These are phyloP conservation scores for Corythaixoides concolor DNA, from an alignment of 2,113 vertebrate species.

Conservation along the genomic window DNA sequence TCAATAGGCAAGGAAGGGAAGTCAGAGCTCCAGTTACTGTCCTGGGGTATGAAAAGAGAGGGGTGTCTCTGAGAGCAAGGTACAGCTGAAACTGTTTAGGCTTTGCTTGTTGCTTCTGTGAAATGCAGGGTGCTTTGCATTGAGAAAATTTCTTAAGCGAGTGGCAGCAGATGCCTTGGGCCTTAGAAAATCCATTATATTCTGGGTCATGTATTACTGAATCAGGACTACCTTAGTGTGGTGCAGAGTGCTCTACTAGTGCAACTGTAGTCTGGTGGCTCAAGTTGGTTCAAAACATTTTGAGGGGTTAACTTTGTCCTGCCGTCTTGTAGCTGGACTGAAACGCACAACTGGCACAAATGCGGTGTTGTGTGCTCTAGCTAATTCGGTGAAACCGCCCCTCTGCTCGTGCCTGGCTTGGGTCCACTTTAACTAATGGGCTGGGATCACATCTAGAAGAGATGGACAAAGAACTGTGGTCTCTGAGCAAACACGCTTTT, in stretches of 20 bases:
- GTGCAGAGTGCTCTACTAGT: neutral
- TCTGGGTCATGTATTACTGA: neutral
- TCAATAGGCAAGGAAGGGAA: neutral
- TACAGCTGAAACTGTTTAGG: neutral
- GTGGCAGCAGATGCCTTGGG: neutral
- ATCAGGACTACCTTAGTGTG: neutral
- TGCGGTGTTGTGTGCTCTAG: neutral
- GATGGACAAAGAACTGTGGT: neutral
- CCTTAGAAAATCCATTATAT: neutral
- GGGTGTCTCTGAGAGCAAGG: neutral
- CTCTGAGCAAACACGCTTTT: neutral
- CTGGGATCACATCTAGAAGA: neutral
- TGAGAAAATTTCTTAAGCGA: neutral
- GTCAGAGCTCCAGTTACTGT: neutral
- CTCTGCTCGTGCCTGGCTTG: neutral
- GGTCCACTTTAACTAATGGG: neutral
- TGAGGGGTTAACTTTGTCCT: neutral
- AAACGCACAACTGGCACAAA: neutral
- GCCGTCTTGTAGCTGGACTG: neutral
- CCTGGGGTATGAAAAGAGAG: neutral
- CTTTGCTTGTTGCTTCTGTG: neutral
- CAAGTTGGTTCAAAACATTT: neutral
- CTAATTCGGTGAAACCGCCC: neutral
- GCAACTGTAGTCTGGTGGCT: neutral
- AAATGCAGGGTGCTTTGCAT: neutral